Percentiles rank a stretch among this genome's conserved stretches.
Conservation (phyloP, 23 tunicate genomes). For the Styela clava region DNA sequence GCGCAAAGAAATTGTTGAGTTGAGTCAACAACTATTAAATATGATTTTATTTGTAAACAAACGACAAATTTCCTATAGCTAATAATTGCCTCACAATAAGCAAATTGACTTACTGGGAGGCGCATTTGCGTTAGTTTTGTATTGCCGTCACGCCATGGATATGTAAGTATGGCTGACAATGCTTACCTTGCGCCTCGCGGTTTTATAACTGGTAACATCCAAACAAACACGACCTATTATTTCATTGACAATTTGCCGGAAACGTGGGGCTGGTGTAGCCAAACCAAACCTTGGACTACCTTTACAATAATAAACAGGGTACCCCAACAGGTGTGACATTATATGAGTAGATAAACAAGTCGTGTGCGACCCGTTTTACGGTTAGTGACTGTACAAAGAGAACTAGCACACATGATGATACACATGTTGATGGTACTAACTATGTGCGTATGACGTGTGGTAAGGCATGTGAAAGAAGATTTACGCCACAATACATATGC, state of each 20-base stretch:
- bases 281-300: neutral
- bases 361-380: conserved; percentile 18
- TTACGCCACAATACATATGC: neutral
- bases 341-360: neutral
- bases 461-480: neutral
- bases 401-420: neutral
- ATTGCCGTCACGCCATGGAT: too few relatives aligned
- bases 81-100: too few relatives aligned
- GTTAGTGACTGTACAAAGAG: neutral
- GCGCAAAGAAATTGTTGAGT: too few relatives aligned
- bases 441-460: neutral
- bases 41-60: too few relatives aligned
- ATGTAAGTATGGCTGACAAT: neutral
- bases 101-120: too few relatives aligned
- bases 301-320: conserved; percentile 6
- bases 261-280: neutral
- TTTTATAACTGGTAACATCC: neutral
- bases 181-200: neutral
- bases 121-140: too few relatives aligned
- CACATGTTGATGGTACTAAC: neutral
- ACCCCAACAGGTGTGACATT: neutral
- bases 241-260: conserved; percentile 15
- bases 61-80: too few relatives aligned
- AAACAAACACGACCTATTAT: conserved; percentile 10
- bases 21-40: too few relatives aligned